Evolutionary conservation across 2,888 invertebrate genomes (phyloP).

Genomic region (Synergus japonicus): DNA sequence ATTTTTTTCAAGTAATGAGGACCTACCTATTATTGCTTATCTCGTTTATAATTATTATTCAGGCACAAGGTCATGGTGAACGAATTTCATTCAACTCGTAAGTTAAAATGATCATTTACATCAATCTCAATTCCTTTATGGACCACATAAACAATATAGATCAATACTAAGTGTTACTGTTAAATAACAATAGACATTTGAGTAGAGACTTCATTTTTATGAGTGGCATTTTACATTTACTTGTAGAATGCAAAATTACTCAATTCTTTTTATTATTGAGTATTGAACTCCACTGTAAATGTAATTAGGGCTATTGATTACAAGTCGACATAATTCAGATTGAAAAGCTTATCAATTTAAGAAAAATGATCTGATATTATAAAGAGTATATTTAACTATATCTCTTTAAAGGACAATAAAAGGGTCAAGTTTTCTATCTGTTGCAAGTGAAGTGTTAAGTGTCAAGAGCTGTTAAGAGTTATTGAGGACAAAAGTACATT

Average conservation of each 20-base stretch:
- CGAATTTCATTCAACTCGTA: slow-evolving; percentile 71
- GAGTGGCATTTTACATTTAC: not conserved
- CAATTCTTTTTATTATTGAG: not conserved
- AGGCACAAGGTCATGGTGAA: slow-evolving; percentile 64
- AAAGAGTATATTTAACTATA: too few relatives aligned
- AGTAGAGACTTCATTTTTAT: not conserved
- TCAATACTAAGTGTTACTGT: not conserved
- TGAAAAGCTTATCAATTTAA: not conserved
- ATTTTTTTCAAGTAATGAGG: slow-evolving; percentile 68
- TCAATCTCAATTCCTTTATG: not conserved
- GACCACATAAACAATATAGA: not conserved
- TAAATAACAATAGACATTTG: not conserved
- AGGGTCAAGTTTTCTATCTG: not conserved
- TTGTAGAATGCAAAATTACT: not conserved
- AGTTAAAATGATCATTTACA: slow-evolving; percentile 54
- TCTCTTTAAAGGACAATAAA: not conserved
- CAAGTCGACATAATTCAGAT: not conserved
- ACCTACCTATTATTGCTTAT: slow-evolving; percentile 62
- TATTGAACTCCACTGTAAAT: not conserved
- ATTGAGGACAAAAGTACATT: not conserved
- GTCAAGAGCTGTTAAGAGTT: not conserved
- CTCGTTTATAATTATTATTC: slow-evolving; percentile 66
- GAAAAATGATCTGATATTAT: too few relatives aligned
- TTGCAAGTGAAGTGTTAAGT: not conserved
- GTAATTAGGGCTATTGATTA: too few relatives aligned